Evolutionary conservation across 1,140 invertebrate genomes (phyloP), one percentile per base, ranked within the genome.

Genomic region (Sipha flava): DNA sequence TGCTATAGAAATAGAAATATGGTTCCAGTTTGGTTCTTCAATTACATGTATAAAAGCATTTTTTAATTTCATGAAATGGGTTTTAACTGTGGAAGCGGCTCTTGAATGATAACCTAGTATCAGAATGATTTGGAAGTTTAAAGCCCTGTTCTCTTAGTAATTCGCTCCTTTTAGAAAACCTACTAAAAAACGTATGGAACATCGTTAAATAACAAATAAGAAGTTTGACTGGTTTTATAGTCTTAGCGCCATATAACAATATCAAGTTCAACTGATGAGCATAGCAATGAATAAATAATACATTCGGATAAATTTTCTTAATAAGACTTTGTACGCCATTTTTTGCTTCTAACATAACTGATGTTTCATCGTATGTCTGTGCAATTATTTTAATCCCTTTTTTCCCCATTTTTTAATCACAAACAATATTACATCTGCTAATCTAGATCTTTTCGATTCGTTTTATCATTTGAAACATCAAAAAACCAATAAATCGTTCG

Each of bases 401-500:
- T 37, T 43, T n/a, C n/a, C 62, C 43, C 26, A 66, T 45, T 80
- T 43, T 43, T n/a, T 68, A 14, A 80, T 26, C 12, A 21, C 23
- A 31, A 23, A 5, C 16, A n/a, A 6, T n/a, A 80, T 80, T 21
- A 37, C n/a, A 6, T 80, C 47, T n/a, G 29, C 34, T 29, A 80
- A 66, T 4, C 43, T 59, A 9, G 12, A 18, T 18, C 57, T 59
- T 23, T n/a, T n/a, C n/a, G n/a, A n/a, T n/a, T n/a, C n/a, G 59
- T 80, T 40, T 47, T 37, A 43, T 80, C 62, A 23, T 68, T 57
- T 10, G 23, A 37, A 29, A 80, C 43, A 47, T 80, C 43, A 68
- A 34, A 47, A 70, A 70, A 26, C 79, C 40, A 47, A 54, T 70
- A 52, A 93, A 83, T 87, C 88, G 18, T 86, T 88, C 6, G 86